Percentiles rank a stretch among this genome's conserved stretches.
phyloP scores from a whole-genome alignment of 2,797 vertebrate genomes.

The Anomalospiza imberbis region DNA sequence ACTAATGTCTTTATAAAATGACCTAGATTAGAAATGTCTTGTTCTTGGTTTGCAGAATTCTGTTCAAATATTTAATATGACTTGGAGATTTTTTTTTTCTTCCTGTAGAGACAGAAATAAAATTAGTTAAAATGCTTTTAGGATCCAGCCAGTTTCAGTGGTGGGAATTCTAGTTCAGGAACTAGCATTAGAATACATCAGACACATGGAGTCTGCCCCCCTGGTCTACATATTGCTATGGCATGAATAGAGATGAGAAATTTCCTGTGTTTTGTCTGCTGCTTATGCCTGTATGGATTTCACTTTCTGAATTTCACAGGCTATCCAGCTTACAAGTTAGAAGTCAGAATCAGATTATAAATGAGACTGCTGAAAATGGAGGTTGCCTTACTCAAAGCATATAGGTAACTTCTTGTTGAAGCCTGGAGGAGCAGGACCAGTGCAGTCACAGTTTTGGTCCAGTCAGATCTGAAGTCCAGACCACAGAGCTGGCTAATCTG shows the following conservation, averaged over 20 bases:
- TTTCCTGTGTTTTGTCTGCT: neutral
- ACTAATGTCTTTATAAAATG: neutral
- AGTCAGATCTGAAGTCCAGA: neutral
- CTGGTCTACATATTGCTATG: neutral
- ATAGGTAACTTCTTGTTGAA: neutral
- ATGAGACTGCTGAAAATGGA: neutral
- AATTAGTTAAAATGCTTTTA: neutral
- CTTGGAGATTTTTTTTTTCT: neutral
- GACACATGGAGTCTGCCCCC: neutral
- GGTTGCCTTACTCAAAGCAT: neutral
- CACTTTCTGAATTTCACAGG: neutral
- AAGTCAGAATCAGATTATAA: neutral
- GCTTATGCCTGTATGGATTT: neutral
- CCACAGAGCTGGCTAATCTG: neutral
- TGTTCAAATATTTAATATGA: constrained; percentile 18
- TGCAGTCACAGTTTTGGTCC: neutral
- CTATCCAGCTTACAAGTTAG: neutral
- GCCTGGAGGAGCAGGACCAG: neutral
- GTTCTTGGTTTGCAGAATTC: constrained; percentile 1
- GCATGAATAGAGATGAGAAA: neutral
- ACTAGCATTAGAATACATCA: neutral
- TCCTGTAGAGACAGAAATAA: neutral
- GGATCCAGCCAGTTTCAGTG: neutral
- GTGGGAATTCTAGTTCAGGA: neutral
- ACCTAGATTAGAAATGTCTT: neutral